A percentile compares a stretch with the other conserved stretches of the same genome.
Conservation (phyloP, 2,888 invertebrate genomes). For the Cybosia mesomella region DNA sequence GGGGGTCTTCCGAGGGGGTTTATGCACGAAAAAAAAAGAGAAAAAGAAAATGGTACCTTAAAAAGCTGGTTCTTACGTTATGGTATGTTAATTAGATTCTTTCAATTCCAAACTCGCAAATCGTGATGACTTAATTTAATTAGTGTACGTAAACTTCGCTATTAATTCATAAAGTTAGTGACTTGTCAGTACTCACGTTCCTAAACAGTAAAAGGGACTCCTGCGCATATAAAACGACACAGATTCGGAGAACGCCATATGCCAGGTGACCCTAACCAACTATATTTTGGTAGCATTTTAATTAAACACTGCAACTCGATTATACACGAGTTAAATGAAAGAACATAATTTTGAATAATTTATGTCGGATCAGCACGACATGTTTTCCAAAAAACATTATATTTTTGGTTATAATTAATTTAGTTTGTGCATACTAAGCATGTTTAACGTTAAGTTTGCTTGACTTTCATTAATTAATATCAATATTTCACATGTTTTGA, state of each 20-base stretch:
- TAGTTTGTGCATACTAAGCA: slow-evolving; percentile 42
- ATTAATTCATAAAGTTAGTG: too few relatives aligned
- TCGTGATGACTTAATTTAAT: too few relatives aligned
- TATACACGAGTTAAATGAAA: slow-evolving; percentile 40
- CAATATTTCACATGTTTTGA: not conserved
- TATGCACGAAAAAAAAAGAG: too few relatives aligned
- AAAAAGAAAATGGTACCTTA: too few relatives aligned
- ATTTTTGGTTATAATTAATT: slow-evolving; percentile 39
- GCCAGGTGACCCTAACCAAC: slow-evolving; percentile 41
- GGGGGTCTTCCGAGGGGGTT: too few relatives aligned
- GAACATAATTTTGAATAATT: slow-evolving; percentile 54
- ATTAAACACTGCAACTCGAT: slow-evolving; percentile 46
- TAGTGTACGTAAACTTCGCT: too few relatives aligned
- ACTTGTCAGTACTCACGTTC: too few relatives aligned
- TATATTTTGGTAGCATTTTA: slow-evolving; percentile 44
- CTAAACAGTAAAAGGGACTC: slow-evolving; percentile 19
- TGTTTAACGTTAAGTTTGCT: slow-evolving; percentile 24
- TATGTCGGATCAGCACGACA: slow-evolving; percentile 49
- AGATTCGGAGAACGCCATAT: slow-evolving; percentile 46
- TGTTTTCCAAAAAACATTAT: slow-evolving; percentile 32
- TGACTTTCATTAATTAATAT: slow-evolving; percentile 12
- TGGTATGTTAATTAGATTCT: too few relatives aligned
- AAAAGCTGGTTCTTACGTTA: too few relatives aligned
- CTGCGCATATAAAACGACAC: slow-evolving; percentile 28
- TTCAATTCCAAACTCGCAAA: too few relatives aligned